These are phyloP conservation scores for Carduelis carduelis DNA, from an alignment of 2,797 vertebrate species.

Conservation along the genomic window DNA sequence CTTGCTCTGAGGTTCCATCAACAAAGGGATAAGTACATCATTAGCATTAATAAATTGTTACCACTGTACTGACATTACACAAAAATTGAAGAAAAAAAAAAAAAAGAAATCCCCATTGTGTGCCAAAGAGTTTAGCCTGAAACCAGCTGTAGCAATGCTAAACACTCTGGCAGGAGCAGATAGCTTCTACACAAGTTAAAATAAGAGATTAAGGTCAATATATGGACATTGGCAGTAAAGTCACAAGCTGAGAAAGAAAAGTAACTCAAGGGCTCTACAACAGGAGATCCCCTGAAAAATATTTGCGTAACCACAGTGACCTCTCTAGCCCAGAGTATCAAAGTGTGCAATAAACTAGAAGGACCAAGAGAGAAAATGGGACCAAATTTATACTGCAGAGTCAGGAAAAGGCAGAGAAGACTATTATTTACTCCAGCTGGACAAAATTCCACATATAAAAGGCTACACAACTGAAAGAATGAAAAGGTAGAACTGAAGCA, in stretches of 20 bases:
- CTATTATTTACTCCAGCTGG: background rate
- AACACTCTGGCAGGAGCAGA: background rate
- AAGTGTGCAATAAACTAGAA: background rate
- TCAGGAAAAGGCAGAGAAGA: background rate
- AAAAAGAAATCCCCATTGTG: background rate
- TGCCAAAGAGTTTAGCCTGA: background rate
- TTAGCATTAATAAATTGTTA: background rate
- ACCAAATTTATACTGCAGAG: background rate
- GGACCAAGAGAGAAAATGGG: background rate
- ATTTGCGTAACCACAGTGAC: background rate
- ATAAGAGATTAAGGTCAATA: background rate
- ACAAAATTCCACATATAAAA: background rate
- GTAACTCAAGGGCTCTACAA: background rate
- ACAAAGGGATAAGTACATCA: background rate
- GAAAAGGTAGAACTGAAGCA: background rate
- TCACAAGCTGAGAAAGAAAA: background rate
- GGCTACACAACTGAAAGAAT: background rate
- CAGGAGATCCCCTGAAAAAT: background rate
- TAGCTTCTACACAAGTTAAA: background rate
- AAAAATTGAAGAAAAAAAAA: background rate
- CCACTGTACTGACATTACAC: background rate
- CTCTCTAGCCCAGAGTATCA: background rate
- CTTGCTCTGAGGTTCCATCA: background rate
- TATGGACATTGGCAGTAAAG: background rate
- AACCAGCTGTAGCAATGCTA: background rate